Base-by-base conservation (phyloP, 2,113 vertebrate species). In the Ahaetulla prasina region DNA sequence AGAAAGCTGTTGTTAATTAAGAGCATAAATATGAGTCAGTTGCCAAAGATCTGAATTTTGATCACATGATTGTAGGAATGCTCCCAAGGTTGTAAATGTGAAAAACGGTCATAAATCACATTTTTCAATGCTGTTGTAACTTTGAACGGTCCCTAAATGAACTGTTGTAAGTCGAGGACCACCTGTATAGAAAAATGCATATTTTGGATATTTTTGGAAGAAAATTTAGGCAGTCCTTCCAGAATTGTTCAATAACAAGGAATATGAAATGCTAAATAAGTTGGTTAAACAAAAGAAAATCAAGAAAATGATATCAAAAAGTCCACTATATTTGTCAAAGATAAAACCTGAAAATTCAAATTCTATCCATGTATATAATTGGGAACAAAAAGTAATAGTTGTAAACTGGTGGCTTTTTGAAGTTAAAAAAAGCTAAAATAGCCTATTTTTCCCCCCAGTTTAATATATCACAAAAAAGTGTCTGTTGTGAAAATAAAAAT, bases 261-360 rank as follows among this genome's bases (percentile, higher is more conserved):
- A 85, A 60, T 85, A 57, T 80, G 22, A 20, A 60, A 92, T 89
- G 74, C 43, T 92, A 63, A 92, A 89, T 92, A 80, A 92, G 30
- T 84, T 85, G 30, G 52, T 85, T 85, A 14, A 68, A 85, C 49
- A 89, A 9, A 47, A 55, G 30, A 57, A 27, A 54, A 11, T 12
- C 16, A 84, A 43, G 50, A 80, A 89, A 92, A 89, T 16, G 45
- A 60, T 92, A 89, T 60, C 53, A 85, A 92, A 85, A 85, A 47
- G 53, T 89, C 92, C 85, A 55, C 35, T 89, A 88, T 89, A 92
- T 89, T 35, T 92, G 85, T 43, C 52, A 68, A 89, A 89, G 88
- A 92, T 92, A 85, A 92, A 89, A 43, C 87, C 74, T 85, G 85
- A 92, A 92, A 74, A 92, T 85, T 92, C 91, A 89, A 89, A 89